Evolutionary conservation across 2,797 vertebrate genomes (phyloP).

Genomic region (Enteromius mattozi): DNA sequence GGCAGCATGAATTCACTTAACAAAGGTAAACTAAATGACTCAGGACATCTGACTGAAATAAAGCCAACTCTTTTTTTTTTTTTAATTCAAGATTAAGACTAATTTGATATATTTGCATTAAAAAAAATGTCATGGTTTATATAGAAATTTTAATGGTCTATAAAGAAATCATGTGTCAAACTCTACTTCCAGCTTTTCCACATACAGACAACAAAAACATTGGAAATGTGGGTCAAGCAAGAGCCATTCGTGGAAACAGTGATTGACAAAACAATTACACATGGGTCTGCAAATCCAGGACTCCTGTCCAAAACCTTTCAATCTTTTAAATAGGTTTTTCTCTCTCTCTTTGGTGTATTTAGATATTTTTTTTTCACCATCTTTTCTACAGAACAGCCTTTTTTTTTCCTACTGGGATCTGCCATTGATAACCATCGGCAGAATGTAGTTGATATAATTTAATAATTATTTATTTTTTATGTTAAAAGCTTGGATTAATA

Average conservation of each 20-base stretch:
- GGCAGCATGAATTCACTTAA: not conserved
- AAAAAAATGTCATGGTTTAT: not conserved
- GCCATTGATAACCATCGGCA: not conserved
- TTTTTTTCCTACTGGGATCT: not conserved
- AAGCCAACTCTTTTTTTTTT: not conserved
- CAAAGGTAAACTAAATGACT: not conserved
- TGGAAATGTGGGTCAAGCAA: constrained; percentile 28
- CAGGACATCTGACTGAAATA: not conserved
- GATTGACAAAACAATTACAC: constrained; percentile 29
- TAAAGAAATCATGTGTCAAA: constrained; percentile 3
- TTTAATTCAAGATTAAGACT: too few species aligned
- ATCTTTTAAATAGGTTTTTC: not conserved
- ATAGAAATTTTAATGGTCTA: not conserved
- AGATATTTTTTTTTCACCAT: not conserved
- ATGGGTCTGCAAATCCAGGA: constrained; percentile 4
- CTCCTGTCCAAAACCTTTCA: constrained; percentile 25
- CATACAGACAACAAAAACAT: constrained; percentile 1
- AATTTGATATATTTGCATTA: not conserved
- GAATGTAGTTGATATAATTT: not conserved
- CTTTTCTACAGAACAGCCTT: not conserved
- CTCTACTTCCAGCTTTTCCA: constrained; percentile 6
- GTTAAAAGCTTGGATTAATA: not conserved
- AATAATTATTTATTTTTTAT: not conserved
- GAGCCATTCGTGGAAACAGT: constrained; percentile 11
- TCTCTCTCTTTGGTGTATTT: not conserved